Evolutionary conservation across 23 tunicate species (phyloP), one percentile per base, ranked within the genome.

Genomic region (Botrylloides violaceus): DNA sequence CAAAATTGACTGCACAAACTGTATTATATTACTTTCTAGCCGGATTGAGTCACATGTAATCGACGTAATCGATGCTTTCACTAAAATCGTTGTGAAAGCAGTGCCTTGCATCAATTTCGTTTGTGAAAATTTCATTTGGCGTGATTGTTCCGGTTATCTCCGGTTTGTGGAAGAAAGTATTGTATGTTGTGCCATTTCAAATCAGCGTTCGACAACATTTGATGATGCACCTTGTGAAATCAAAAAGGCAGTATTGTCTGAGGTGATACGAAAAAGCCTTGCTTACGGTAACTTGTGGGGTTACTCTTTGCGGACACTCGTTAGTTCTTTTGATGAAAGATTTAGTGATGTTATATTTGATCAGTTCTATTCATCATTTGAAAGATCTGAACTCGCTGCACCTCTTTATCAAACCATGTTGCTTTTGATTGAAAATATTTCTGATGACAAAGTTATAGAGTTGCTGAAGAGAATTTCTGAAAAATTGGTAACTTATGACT

Each of bases 231-330:
- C 53, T 7, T 43, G 53, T 15, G 9, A 7, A 15, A 15, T 43
- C 53, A 43, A 43, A 43, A 43, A 15, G 9, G 12, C 23, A 43
- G 36, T 68, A 4, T 1, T 5, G 7, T 21, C 36, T 25, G 1
- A 24, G 43, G 28, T 68, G 6, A 18, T 68, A 26, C 7, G 1
- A 5, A 36, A 68, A 19, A 9, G 49, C 28, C 20, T 22, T n/a
- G 21, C 74, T 4, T 1, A 35, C 21, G 74, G 74, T 23, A 56
- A 56, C 29, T 6, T 68, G 26, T 68, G 74, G 74, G 49, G 56
- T 19, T 43, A 4, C 26, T 68, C 49, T 43, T 21, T 68, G 15
- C 6, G 12, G 37, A 38, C 36, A 68, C 34, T 63, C n/a, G 35
- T 3, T 27, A 3, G 12, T 3, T 28, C 32, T 3, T 63, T 63